Evolutionary conservation across 2,888 invertebrate species (phyloP), one percentile per base, ranked within the genome.

Genomic region (Mesodorylaimus sp.): DNA sequence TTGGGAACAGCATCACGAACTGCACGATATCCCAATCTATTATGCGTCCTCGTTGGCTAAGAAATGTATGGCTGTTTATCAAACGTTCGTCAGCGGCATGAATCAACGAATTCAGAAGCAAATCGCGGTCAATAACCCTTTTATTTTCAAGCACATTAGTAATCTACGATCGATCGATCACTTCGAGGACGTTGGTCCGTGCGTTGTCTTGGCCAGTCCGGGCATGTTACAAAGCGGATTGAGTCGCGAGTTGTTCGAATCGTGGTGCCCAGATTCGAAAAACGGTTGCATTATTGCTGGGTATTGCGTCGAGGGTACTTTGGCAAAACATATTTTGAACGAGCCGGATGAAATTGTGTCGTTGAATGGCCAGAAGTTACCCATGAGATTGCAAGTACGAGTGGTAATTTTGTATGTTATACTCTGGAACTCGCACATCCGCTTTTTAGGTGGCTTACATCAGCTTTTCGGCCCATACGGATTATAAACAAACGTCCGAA

Each of bases 221-320:
- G 97, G 97, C 66, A 99, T 99, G 95, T 86, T 97, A 86, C 97
- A 97, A 74, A 91, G 86, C 60, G 97, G 97, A 0, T 72, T 97
- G 24, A 93, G 91, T 0, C 73, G 95, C 29, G 97, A 99, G 66
- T 75, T 97, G 43, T 99, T 97, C 72, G 97, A 97, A 73, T 83
- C 80, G 10, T 97, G 97, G 97, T 99, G 97, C 69, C 86, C 89
- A 0, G 95, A 99, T 70, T 76, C 87, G 10, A 88, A 93, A 67
- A 97, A 97, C 68, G 97, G 97, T 0, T 87, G 88, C 55, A 95
- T 97, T 53, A 93, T 97, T 59, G 95, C 97, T 51, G 93, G 93
- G 69, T 75, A 74, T 57, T 75, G 74, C 61, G 74, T 75, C 7
- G 74, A 76, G 58, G 75, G 75, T 28, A 75, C 74, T 2, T 60